phyloP scores from a whole-genome alignment of 2,797 vertebrate genomes.

The Premnoplex brunnescens region DNA sequence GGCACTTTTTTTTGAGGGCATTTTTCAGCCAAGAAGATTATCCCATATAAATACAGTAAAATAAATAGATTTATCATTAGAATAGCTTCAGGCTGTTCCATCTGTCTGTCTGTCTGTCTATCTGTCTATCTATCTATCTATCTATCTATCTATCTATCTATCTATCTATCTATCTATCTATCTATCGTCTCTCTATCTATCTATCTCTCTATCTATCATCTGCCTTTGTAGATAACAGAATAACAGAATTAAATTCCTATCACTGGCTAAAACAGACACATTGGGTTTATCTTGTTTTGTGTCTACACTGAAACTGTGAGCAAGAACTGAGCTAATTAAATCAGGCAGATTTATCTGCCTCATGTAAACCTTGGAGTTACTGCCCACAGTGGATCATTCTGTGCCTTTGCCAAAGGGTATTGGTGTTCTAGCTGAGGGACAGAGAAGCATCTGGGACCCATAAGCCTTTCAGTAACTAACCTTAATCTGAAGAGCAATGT shows the following conservation, averaged over 20 bases:
- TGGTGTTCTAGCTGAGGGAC: background rate
- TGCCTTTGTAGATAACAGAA: slow-evolving; percentile 43
- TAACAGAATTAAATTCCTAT: slow-evolving; percentile 14
- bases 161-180: background rate
- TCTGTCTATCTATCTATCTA: background rate
- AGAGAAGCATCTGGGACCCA: background rate
- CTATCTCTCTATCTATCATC: background rate
- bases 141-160: background rate
- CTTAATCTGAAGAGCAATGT: background rate
- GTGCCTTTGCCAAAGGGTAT: slow-evolving; percentile 3
- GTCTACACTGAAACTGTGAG: slow-evolving; percentile 52
- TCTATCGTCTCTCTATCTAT: background rate
- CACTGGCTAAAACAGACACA: background rate
- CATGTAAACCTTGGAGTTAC: background rate
- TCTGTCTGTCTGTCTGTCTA: background rate
- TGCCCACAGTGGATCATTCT: background rate
- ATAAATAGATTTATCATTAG: slow-evolving; percentile 50
- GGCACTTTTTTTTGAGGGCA: slow-evolving; percentile 50
- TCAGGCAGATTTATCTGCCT: background rate
- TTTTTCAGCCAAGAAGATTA: slow-evolving; percentile 69
- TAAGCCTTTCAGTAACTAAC: background rate
- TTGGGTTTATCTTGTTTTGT: slow-evolving; percentile 20
- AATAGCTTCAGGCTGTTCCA: slow-evolving; percentile 11
- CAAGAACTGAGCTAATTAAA: slow-evolving; percentile 35
- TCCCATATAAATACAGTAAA: slow-evolving; percentile 50